Percentiles rank a stretch among this genome's conserved stretches.
Evolutionary conservation across 1,140 invertebrate species (phyloP).

Genomic region (Ctenoplectra terminalis): DNA sequence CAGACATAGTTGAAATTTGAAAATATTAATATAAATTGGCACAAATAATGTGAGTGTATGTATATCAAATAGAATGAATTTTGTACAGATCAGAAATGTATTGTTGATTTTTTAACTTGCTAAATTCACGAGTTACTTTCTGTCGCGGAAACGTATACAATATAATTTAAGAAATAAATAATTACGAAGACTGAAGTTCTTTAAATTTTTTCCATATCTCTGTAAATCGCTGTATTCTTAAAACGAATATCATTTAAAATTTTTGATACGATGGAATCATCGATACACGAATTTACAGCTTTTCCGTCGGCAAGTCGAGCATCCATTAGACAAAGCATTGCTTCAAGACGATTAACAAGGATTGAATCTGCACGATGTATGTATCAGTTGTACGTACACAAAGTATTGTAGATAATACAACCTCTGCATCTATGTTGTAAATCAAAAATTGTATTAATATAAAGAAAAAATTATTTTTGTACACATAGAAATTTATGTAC

Average conservation of each 20-base stretch:
- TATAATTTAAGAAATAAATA: slow-evolving; percentile 40
- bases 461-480: neutral
- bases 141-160: neutral
- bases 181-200: slow-evolving; percentile 7
- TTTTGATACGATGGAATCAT: neutral
- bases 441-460: slow-evolving; percentile 24
- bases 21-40: slow-evolving; percentile 3
- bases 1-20: neutral
- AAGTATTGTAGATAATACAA: neutral
- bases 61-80: slow-evolving; percentile 17
- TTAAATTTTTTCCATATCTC: neutral
- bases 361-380: slow-evolving; percentile 39
- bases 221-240: neutral
- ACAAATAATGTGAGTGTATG: neutral
- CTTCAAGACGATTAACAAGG: slow-evolving; percentile 18
- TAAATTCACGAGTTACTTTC: slow-evolving; percentile 40
- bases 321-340: slow-evolving; percentile 2
- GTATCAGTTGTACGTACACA: slow-evolving; percentile 28
- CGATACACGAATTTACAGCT: neutral
- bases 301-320: neutral
- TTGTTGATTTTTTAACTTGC: neutral
- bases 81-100: slow-evolving; percentile 24
- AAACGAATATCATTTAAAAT: slow-evolving; percentile 2
- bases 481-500: slow-evolving; percentile 40
- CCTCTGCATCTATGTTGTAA: neutral